phyloP scores from a whole-genome alignment of 2,797 vertebrate genomes.

The Lagocephalus sceleratus region DNA sequence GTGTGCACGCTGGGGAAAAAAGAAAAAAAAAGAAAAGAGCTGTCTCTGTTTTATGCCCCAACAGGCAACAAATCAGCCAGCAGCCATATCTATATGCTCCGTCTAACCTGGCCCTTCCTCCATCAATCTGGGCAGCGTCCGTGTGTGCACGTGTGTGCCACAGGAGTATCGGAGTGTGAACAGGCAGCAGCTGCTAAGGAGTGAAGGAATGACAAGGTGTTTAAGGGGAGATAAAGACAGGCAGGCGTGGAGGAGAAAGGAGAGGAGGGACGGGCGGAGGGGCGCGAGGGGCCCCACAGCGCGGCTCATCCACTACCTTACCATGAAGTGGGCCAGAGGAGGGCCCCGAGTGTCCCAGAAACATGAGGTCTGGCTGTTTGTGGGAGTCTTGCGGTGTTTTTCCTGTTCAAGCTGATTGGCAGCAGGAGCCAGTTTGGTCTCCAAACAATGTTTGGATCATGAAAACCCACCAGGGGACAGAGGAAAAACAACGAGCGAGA shows the following conservation, averaged over 20 bases:
- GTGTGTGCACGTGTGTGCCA: slow-evolving; percentile 3
- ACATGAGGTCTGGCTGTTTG: no score
- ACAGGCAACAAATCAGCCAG: slow-evolving; percentile 70
- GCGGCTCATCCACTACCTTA: not conserved
- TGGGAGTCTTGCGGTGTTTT: no score
- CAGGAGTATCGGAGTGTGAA: slow-evolving; percentile 43
- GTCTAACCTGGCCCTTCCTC: slow-evolving; percentile 18
- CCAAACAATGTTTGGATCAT: no score
- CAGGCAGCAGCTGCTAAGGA: slow-evolving; percentile 66
- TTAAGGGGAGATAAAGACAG: slow-evolving; percentile 33
- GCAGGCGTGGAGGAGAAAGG: not conserved
- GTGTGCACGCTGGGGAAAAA: slow-evolving; percentile 5
- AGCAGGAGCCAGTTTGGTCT: no score
- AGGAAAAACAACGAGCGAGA: not conserved
- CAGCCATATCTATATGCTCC: slow-evolving; percentile 49
- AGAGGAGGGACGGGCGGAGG: slow-evolving; percentile 1
- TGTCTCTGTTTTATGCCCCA: slow-evolving; percentile 43
- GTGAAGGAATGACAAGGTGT: slow-evolving; percentile 58
- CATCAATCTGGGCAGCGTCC: slow-evolving; percentile 17
- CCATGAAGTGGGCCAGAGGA: no score
- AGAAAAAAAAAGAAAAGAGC: slow-evolving; percentile 21
- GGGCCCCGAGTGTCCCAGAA: no score
- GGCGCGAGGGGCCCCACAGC: not conserved
- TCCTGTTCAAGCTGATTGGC: no score
- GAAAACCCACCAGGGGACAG: not conserved